These are phyloP conservation scores for Steatornis caripensis DNA, from an alignment of 2,113 vertebrate genomes.

Conservation along the genomic window DNA sequence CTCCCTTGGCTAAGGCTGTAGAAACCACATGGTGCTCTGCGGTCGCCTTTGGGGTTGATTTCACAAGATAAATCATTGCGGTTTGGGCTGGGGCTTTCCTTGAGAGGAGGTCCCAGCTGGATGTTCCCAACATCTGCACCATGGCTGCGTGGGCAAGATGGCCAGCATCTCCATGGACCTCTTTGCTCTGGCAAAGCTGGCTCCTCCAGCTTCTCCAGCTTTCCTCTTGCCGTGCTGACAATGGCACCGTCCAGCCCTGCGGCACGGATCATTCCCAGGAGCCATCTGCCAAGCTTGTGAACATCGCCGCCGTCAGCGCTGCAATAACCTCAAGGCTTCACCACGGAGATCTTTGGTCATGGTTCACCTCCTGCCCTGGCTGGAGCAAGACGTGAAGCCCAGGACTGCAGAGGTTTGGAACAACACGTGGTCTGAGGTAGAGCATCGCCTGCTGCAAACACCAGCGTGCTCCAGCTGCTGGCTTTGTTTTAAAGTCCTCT, in stretches of 20 bases:
- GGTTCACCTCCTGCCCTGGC: background rate
- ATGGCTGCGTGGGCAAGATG: background rate
- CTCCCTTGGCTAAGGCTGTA: background rate
- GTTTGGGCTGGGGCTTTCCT: background rate
- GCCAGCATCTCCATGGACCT: background rate
- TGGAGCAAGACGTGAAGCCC: background rate
- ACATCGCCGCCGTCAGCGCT: background rate
- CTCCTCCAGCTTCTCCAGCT: background rate
- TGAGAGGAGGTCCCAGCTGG: background rate
- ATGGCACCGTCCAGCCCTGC: fast-evolving
- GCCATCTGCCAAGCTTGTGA: background rate
- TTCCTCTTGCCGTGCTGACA: background rate
- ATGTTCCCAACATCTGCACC: fast-evolving
- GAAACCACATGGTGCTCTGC: background rate
- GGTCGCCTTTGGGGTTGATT: background rate
- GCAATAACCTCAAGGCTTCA: background rate
- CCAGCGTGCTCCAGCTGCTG: background rate
- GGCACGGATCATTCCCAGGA: background rate
- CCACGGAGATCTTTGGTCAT: background rate
- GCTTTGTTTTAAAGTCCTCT: background rate
- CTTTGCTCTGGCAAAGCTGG: background rate
- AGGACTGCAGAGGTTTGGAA: background rate
- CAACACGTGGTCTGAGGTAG: background rate
- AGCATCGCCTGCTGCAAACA: background rate
- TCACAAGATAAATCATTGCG: background rate